phyloP scores from a whole-genome alignment of 2,797 vertebrate species.

The Discoglossus pictus region DNA sequence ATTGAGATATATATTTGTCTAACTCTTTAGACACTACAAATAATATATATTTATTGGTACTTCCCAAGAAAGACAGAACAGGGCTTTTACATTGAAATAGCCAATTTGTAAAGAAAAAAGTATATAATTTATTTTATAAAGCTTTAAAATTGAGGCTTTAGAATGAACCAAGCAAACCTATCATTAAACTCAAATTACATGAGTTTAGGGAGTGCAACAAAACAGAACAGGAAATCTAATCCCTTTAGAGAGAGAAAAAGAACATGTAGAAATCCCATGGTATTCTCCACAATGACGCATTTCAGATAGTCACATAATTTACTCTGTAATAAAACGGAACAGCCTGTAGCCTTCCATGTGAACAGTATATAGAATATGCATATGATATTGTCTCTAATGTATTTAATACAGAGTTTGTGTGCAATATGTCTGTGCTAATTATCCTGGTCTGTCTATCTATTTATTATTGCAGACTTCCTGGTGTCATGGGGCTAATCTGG shows the following conservation, averaged over 20 bases:
- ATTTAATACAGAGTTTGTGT: not conserved
- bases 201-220: slow-evolving; percentile 5
- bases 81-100: too few relatives aligned
- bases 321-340: not conserved
- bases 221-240: slow-evolving; percentile 7
- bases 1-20: too few relatives aligned
- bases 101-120: too few relatives aligned
- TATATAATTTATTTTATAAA: too few relatives aligned
- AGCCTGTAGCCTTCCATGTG: not conserved
- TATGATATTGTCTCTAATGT: not conserved
- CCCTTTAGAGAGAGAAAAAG: slow-evolving; percentile 22
- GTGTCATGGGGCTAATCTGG: slow-evolving; percentile 45
- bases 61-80: too few relatives aligned
- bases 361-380: not conserved
- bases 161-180: too few relatives aligned
- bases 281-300: slow-evolving; percentile 16
- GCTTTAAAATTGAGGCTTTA: too few relatives aligned
- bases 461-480: slow-evolving; percentile 40
- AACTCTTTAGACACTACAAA: too few relatives aligned
- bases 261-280: slow-evolving; percentile 16
- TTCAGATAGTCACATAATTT: slow-evolving; percentile 8
- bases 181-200: slow-evolving; percentile 17
- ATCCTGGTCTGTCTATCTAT: slow-evolving; percentile 21
- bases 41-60: too few relatives aligned
- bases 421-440: not conserved